Evolutionary conservation across 2,888 invertebrate genomes (phyloP), one percentile per base, ranked within the genome.

Genomic region (Acrobasis consociella): DNA sequence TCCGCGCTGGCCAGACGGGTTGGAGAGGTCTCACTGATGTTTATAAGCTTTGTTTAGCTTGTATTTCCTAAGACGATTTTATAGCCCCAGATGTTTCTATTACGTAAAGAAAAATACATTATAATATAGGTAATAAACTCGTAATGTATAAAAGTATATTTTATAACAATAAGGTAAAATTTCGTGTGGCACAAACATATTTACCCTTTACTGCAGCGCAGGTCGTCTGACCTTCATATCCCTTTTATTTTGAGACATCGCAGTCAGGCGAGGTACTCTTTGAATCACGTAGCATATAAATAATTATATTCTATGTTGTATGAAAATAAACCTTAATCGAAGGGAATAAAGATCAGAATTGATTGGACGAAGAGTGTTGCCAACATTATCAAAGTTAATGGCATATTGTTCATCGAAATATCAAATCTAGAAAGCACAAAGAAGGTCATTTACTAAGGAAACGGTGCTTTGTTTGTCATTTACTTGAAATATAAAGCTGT

Each of bases 171-270:
- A 58, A 49, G 11, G 50, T 16, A 49, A 5, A 10, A 37, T 49
- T 49, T 59, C 37, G 37, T 15, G 49, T 50, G 16, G 38, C 59
- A 17, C 13, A 46, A 39, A 31, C 16, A 49, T 8, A 59, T 11
- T 15, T 42, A 59, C 59, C 59, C 59, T 59, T 59, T 49, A 49
- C 49, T 59, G 58, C 58, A 63, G 58, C 58, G 62, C 61, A 62
- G 67, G 50, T 42, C 59, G 46, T 60, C 16, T 67, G 71, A 69
- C 77, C 76, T 78, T 77, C 75, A 64, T 64, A 67, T 69, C 73
- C 72, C 72, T 72, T 78, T 78, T 82, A 82, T 81, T 80, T 80
- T 69, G 73, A 81, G 77, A 69, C 69, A 63, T 63, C 71, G 73
- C 74, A 75, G n/a, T n/a, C n/a, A n/a, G n/a, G 72, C 71, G 69